Evolutionary conservation across 2,113 vertebrate genomes (phyloP).

Genomic region (Scolopax mira): DNA sequence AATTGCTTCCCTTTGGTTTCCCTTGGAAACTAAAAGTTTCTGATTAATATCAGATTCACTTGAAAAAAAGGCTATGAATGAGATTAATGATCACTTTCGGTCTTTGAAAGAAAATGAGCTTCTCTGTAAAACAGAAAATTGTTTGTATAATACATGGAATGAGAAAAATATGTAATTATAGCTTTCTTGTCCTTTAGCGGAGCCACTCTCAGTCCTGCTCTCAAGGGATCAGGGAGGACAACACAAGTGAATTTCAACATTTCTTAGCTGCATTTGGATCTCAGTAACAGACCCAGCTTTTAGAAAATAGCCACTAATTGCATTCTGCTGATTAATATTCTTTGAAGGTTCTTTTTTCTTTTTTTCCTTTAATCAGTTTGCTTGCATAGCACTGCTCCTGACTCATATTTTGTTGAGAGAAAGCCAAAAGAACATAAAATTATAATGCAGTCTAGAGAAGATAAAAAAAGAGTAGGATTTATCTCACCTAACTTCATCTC

Average conservation of each 20-base stretch:
- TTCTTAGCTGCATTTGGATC: neutral
- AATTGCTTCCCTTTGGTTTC: neutral
- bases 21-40: neutral
- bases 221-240: neutral
- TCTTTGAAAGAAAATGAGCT: neutral
- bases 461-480: neutral
- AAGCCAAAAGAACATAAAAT: neutral
- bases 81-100: neutral
- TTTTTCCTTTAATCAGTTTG: neutral
- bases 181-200: neutral
- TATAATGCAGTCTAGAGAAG: neutral
- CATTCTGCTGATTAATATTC: neutral
- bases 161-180: neutral
- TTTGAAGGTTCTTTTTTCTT: neutral
- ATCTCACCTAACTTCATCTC: neutral
- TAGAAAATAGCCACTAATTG: neutral
- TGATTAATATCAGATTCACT: neutral
- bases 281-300: neutral
- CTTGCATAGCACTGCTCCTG: neutral
- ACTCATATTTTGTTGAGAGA: neutral
- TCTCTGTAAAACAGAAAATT: neutral
- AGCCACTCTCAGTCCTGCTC: neutral
- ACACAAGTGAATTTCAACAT: neutral
- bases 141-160: neutral
- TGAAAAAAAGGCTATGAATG: neutral